A percentile compares a stretch with the other conserved stretches of the same genome.
Evolutionary conservation across 2,113 vertebrate species (phyloP).

Genomic region (Egretta garzetta): DNA sequence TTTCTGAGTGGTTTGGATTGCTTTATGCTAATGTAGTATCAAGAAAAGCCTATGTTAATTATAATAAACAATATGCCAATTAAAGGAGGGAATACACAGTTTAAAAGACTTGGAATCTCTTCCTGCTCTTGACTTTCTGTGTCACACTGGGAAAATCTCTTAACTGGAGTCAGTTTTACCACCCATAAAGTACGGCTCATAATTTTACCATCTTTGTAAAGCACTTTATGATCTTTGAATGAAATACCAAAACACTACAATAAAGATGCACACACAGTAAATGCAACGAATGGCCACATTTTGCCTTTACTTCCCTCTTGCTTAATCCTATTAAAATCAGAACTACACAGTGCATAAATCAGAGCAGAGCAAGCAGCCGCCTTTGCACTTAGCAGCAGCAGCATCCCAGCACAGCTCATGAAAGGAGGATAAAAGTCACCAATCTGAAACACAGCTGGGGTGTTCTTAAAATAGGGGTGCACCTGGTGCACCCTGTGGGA

Average conservation of each 20-base stretch:
- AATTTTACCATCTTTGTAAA: slow-evolving; percentile 28
- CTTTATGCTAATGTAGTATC: slow-evolving; percentile 17
- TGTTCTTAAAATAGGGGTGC: not conserved
- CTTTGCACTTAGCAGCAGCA: not conserved
- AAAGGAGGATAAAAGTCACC: not conserved
- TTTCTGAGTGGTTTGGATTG: slow-evolving; percentile 8
- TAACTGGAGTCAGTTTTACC: not conserved
- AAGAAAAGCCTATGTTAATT: not conserved
- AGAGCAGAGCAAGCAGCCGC: not conserved
- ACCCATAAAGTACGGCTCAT: not conserved
- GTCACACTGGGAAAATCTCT: not conserved
- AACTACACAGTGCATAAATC: not conserved
- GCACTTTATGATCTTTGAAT: slow-evolving; percentile 30
- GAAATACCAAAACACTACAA: slow-evolving; percentile 13
- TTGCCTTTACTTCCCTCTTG: slow-evolving; percentile 7
- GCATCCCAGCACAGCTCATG: not conserved
- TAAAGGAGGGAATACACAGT: not conserved
- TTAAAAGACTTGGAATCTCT: not conserved
- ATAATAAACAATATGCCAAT: not conserved
- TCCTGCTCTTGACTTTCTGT: not conserved
- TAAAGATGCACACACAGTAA: not conserved
- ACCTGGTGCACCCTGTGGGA: not conserved
- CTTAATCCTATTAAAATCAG: slow-evolving; percentile 5
- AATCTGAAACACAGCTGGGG: not conserved
- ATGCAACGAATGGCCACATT: not conserved